A percentile compares a stretch with the other conserved stretches of the same genome.
Conservation (phyloP, 1,140 invertebrate species). For the Papilio dardanus region DNA sequence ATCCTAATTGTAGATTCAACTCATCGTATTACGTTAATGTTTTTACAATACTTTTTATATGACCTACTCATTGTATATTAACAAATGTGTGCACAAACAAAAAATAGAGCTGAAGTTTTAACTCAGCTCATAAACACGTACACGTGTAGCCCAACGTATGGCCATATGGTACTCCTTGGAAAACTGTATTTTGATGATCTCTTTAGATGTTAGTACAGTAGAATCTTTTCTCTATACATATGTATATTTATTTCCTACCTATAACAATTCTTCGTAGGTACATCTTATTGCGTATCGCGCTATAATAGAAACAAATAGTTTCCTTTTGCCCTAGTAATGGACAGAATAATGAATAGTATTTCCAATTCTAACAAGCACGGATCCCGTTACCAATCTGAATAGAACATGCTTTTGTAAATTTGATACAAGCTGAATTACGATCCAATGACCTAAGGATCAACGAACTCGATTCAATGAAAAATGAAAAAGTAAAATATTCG, state of each 20-base stretch:
- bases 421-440: conserved; percentile 14
- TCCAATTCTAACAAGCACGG: conserved; percentile 26
- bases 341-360: conserved; percentile 32
- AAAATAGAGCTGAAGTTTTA: neutral
- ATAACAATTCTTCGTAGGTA: neutral
- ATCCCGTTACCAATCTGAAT: conserved; percentile 24
- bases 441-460: neutral
- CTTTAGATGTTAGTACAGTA: neutral
- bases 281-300: neutral
- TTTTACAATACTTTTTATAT: neutral
- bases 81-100: neutral
- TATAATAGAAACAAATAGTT: conserved; percentile 29
- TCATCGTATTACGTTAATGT: neutral
- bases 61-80: neutral
- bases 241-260: neutral
- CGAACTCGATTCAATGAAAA: neutral
- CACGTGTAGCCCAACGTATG: neutral
- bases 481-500: neutral
- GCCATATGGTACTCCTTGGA: neutral
- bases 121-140: neutral
- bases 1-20: too few species aligned
- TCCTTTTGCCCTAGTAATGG: conserved; percentile 6
- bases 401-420: conserved; percentile 22
- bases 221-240: neutral
- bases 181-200: neutral